Percentiles rank a stretch among this genome's conserved stretches.
These are phyloP conservation scores for Pelagia noctiluca DNA, from an alignment of 30 jellyfish, hydroid and myxozoan species.

Conservation along the genomic window DNA sequence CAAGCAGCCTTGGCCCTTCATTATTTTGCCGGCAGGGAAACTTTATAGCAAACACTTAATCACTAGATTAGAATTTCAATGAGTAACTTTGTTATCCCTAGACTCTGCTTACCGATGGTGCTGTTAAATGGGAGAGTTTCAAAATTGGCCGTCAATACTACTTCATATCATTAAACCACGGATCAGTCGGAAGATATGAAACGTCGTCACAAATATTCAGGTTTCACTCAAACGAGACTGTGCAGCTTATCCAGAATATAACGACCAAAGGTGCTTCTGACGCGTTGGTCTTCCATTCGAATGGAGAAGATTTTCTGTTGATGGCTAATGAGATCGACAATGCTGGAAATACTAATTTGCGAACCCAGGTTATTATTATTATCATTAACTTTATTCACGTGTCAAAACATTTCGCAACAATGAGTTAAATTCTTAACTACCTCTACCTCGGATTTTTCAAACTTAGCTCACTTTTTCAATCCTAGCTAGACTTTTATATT, in stretches of 20 bases:
- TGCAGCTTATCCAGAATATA: slow-evolving; percentile 61
- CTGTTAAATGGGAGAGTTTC: slow-evolving; percentile 46
- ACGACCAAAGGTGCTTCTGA: slow-evolving; percentile 73
- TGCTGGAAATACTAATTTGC: slow-evolving; percentile 26
- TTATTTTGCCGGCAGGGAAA: no score
- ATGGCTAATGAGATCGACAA: slow-evolving; percentile 56
- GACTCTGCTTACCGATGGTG: slow-evolving; percentile 65
- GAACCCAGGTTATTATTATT: slow-evolving; percentile 48
- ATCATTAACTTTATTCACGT: neutral
- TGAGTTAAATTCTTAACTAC: neutral
- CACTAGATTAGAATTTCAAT: no score
- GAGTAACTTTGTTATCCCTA: no score
- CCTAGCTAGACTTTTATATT: no score
- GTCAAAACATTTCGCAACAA: neutral
- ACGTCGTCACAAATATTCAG: slow-evolving; percentile 56
- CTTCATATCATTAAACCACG: slow-evolving; percentile 58
- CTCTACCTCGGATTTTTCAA: no score
- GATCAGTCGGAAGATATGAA: slow-evolving; percentile 58
- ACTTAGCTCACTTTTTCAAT: no score
- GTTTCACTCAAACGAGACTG: slow-evolving; percentile 34
- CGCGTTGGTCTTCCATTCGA: slow-evolving; percentile 33
- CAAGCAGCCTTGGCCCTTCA: no score
- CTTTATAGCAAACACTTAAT: no score
- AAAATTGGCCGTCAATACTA: slow-evolving; percentile 22
- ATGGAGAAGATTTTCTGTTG: slow-evolving; percentile 50